phyloP scores from a whole-genome alignment of 2,797 vertebrate species.

The Poecilia picta region DNA sequence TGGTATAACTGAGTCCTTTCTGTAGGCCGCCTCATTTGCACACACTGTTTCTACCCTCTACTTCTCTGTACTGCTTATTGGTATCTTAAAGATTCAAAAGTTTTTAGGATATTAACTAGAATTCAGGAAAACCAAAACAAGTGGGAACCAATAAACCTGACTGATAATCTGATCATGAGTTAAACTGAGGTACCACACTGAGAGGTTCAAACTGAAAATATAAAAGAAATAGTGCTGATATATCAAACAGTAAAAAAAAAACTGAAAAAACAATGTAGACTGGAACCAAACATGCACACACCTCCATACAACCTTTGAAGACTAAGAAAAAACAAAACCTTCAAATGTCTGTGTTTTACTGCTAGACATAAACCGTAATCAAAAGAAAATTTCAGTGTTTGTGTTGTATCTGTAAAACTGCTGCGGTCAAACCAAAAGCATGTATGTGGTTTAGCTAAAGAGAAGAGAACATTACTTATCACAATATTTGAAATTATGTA shows the following conservation, averaged over 20 bases:
- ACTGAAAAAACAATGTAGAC: background rate
- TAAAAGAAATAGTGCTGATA: background rate
- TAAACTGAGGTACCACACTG: background rate
- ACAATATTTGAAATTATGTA: no score
- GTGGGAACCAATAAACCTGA: background rate
- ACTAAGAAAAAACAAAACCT: background rate
- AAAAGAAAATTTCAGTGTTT: background rate
- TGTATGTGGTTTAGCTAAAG: background rate
- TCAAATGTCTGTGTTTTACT: background rate
- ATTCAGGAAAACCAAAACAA: background rate
- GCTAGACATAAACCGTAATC: background rate
- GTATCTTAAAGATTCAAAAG: background rate
- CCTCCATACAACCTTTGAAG: background rate
- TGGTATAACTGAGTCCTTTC: no score
- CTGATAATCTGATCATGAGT: background rate
- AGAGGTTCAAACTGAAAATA: background rate
- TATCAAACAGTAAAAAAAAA: background rate
- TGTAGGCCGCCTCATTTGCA: no score
- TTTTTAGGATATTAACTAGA: background rate
- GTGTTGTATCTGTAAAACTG: background rate
- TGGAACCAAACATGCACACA: background rate
- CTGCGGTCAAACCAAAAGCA: background rate
- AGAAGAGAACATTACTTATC: background rate
- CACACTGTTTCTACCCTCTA: no score
- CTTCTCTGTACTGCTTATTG: no score